phyloP scores from a whole-genome alignment of 2,888 invertebrate genomes.

The Kryphioiulus occultus region DNA sequence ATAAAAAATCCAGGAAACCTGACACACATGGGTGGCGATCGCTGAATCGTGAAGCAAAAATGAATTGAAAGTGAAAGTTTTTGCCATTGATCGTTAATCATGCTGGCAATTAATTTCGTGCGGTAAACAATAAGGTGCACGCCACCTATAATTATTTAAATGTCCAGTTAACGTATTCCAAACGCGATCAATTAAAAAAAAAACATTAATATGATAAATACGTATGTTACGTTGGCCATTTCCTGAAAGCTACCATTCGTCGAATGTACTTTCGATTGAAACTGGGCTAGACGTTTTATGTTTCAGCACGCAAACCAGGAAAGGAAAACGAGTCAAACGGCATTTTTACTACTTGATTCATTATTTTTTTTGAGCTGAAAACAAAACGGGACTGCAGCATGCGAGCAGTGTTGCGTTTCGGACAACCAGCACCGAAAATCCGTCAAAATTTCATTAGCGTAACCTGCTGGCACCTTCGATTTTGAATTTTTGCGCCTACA shows the following conservation, averaged over 20 bases:
- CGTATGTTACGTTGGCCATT: background rate
- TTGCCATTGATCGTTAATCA: background rate
- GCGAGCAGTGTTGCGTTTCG: too few species aligned
- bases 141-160: background rate
- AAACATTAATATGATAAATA: background rate
- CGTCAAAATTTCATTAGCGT: too few species aligned
- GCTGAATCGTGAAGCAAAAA: background rate
- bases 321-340: background rate
- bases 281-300: background rate
- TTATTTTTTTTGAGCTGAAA: too few species aligned
- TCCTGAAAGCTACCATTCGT: too few species aligned
- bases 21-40: background rate
- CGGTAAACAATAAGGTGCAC: background rate
- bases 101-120: background rate
- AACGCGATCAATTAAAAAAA: background rate
- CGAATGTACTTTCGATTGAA: background rate
- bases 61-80: background rate
- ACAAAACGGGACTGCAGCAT: too few species aligned
- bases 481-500: too few species aligned
- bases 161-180: background rate
- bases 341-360: background rate
- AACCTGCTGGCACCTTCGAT: too few species aligned
- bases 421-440: too few species aligned
- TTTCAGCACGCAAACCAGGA: background rate
- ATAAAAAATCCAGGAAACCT: background rate